Conservation (phyloP, 2,888 invertebrate genomes). For the Pseudolycoriella hygida region DNA sequence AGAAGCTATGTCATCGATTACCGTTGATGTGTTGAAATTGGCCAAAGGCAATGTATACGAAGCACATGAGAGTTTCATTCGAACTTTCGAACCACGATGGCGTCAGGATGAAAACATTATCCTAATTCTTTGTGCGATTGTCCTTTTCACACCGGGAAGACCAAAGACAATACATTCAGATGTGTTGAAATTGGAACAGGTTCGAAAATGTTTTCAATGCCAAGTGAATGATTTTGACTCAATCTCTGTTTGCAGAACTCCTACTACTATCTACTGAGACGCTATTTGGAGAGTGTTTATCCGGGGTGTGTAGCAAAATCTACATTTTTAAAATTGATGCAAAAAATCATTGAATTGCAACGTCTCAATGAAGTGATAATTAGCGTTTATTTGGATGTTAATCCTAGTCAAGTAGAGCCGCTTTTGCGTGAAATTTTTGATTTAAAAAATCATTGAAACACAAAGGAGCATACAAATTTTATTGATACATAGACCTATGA, state of each 20-base stretch:
- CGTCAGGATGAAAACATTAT: slow-evolving; percentile 77
- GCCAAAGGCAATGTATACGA: slow-evolving; percentile 80
- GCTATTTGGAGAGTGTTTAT: slow-evolving; percentile 69
- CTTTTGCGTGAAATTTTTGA: slow-evolving; percentile 90
- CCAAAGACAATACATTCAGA: slow-evolving; percentile 64
- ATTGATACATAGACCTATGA: too few species aligned
- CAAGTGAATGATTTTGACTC: not conserved
- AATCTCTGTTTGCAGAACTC: slow-evolving; percentile 43
- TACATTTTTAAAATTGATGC: slow-evolving; percentile 70
- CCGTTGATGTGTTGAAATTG: slow-evolving; percentile 77
- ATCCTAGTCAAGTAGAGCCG: slow-evolving; percentile 82
- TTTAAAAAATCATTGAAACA: slow-evolving; percentile 43
- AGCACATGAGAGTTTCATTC: slow-evolving; percentile 68
- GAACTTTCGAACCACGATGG: slow-evolving; percentile 73
- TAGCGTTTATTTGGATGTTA: slow-evolving; percentile 78
- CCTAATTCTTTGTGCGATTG: slow-evolving; percentile 76
- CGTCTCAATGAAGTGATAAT: slow-evolving; percentile 82
- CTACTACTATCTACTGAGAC: slow-evolving; percentile 71
- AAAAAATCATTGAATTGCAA: slow-evolving; percentile 79
- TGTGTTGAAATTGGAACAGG: slow-evolving; percentile 73
- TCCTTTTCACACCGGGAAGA: slow-evolving; percentile 74
- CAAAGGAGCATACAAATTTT: not conserved
- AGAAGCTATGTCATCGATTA: slow-evolving; percentile 58
- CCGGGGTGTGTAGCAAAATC: slow-evolving; percentile 76
- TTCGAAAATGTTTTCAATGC: slow-evolving; percentile 18